These are phyloP conservation scores for Orthonevra nobilis DNA, from an alignment of 2,888 invertebrate genomes.

Conservation along the genomic window DNA sequence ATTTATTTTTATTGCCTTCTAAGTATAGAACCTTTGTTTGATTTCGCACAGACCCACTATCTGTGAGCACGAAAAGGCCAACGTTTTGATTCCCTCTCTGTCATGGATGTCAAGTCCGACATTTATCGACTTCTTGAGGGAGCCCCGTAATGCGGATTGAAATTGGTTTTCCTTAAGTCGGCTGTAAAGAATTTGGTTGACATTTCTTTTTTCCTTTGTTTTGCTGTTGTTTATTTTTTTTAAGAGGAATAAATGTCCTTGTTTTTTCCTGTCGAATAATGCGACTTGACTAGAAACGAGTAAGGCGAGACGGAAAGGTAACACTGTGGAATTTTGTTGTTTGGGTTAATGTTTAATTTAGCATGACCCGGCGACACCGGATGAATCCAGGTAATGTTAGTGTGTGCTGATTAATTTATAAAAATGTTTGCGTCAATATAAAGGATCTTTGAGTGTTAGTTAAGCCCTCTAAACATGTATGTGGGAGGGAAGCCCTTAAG, in stretches of 20 bases:
- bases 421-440: no score
- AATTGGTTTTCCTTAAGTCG: conserved; percentile 30
- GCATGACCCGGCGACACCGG: background rate
- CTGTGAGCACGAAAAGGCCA: background rate
- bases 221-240: conserved; percentile 16
- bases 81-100: conserved; percentile 30
- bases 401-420: conserved; percentile 1
- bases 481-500: no score
- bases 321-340: no score
- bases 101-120: conserved; percentile 38
- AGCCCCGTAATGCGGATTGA: conserved; percentile 30
- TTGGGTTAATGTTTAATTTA: conserved; percentile 30
- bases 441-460: no score
- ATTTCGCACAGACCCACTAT: no score
- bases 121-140: conserved; percentile 38
- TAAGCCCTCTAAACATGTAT: no score
- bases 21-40: conserved; percentile 27
- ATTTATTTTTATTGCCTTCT: conserved; percentile 52
- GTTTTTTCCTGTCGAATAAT: background rate
- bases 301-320: background rate
- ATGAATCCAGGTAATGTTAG: background rate
- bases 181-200: conserved; percentile 4
- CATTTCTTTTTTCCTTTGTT: no score
- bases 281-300: background rate
- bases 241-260: background rate